Conservation (phyloP, 2,797 vertebrate genomes). For the Botia almorhae region DNA sequence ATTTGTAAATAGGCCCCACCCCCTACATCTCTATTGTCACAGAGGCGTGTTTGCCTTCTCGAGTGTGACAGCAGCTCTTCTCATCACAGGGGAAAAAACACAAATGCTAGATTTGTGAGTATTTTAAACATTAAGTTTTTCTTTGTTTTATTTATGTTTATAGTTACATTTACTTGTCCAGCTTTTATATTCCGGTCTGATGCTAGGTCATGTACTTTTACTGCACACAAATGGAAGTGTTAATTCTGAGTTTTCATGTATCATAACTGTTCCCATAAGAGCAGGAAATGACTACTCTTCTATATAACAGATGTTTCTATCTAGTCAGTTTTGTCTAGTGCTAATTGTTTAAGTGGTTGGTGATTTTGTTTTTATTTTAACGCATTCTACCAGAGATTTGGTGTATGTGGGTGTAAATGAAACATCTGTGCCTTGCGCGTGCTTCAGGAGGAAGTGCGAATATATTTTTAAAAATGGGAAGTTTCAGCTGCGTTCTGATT, state of each 20-base stretch:
- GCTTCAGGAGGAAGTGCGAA: conserved; percentile 38
- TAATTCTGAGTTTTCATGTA: background rate
- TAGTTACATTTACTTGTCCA: background rate
- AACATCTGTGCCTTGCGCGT: background rate
- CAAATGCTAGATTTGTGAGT: conserved; percentile 57
- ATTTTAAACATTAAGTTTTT: conserved; percentile 19
- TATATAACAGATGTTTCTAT: background rate
- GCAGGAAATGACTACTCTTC: no score
- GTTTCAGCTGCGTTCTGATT: conserved; percentile 32
- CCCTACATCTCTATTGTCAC: conserved; percentile 65
- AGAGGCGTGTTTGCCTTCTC: conserved; percentile 55
- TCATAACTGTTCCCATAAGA: no score
- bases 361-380: background rate
- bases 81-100: conserved; percentile 44
- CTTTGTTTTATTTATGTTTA: background rate
- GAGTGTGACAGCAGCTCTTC: conserved; percentile 60
- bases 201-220: background rate
- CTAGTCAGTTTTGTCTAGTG: background rate
- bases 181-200: background rate
- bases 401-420: background rate
- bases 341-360: background rate
- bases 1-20: conserved; percentile 68
- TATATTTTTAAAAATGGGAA: conserved; percentile 62
- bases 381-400: background rate
- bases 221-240: background rate